Evolutionary conservation across 2,797 vertebrate species (phyloP), one percentile per base, ranked within the genome.

Genomic region (Macropodus opercularis): DNA sequence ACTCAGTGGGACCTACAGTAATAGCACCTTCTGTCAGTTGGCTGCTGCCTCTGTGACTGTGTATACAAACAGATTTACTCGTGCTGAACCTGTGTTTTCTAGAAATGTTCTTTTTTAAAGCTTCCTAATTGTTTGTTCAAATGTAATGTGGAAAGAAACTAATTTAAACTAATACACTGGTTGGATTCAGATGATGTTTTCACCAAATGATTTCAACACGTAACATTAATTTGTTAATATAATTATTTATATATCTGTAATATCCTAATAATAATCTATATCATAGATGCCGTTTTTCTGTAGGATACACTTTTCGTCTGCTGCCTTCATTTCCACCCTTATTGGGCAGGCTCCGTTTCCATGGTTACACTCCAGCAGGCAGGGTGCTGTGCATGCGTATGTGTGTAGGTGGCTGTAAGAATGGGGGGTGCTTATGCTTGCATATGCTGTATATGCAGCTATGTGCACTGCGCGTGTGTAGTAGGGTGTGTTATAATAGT

Each of bases 291-390:
- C 64, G 62, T 74, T 64, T 64, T 75, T 53, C 71, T 52, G 23
- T 51, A 51, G 18, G 35, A n/a, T 48, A 63, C 71, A 35, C 32
- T 50, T 77, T 65, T 65, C 48, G 18, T 57, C 57, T 66, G 36
- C 77, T 75, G 67, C 77, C 65, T 85, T 65, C 60, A 72, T 82
- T 84, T 66, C 71, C 61, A 47, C 75, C 74, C 75, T 61, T 81
- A 69, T 70, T 74, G 85, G 66, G 81, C 80, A 83, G 81, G 63
- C 79, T 70, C 48, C 47, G 87, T 91, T 89, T 74, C 90, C 83
- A 90, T 90, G 88, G 89, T 86, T 86, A 89, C 88, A 52, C 71
- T 71, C 72, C 59, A 76, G 75, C 52, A 64, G 77, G 84, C 70
- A 19, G 70, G 53, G 62, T 70, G 79, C 57, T 75, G 64, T 58